A percentile compares a stretch with the other conserved stretches of the same genome.
phyloP scores from a whole-genome alignment of 2,888 invertebrate genomes.

The Rhagonycha lutea region DNA sequence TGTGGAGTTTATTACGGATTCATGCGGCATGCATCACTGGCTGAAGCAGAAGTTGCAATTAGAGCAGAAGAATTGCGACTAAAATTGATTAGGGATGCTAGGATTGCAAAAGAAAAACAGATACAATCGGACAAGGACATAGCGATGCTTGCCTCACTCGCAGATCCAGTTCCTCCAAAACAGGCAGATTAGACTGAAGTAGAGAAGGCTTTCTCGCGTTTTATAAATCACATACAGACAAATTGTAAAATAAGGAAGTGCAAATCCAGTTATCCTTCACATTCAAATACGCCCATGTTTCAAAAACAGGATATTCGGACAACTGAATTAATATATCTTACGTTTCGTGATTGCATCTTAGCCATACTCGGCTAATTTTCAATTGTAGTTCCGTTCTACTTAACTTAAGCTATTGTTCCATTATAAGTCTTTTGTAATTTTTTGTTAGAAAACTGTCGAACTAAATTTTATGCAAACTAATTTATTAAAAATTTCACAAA shows the following conservation, averaged over 20 bases:
- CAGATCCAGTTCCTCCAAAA: no score
- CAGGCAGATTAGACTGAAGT: neutral
- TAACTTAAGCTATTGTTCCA: neutral
- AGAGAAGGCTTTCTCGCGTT: neutral
- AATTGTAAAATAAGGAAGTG: slow-evolving; percentile 13
- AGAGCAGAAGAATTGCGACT: slow-evolving; percentile 42
- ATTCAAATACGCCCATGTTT: slow-evolving; percentile 15
- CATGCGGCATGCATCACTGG: slow-evolving; percentile 37
- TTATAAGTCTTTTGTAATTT: neutral
- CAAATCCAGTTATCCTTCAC: slow-evolving; percentile 13
- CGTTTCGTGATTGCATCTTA: slow-evolving; percentile 5
- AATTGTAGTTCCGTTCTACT: slow-evolving; percentile 17
- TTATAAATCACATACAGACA: neutral
- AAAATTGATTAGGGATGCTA: slow-evolving; percentile 43
- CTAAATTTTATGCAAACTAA: neutral
- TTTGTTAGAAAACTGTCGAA: neutral
- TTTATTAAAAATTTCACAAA: neutral
- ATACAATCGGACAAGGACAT: slow-evolving; percentile 29
- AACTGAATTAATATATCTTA: neutral
- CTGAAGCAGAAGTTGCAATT: slow-evolving; percentile 39
- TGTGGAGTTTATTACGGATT: slow-evolving; percentile 49
- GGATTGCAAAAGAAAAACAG: slow-evolving; percentile 30
- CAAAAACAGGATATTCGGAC: slow-evolving; percentile 18
- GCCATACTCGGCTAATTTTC: slow-evolving; percentile 17
- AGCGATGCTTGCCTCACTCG: slow-evolving; percentile 8